Base-by-base conservation (phyloP, 1,140 invertebrate genomes). In the Ceratoteleas bidentatus region DNA sequence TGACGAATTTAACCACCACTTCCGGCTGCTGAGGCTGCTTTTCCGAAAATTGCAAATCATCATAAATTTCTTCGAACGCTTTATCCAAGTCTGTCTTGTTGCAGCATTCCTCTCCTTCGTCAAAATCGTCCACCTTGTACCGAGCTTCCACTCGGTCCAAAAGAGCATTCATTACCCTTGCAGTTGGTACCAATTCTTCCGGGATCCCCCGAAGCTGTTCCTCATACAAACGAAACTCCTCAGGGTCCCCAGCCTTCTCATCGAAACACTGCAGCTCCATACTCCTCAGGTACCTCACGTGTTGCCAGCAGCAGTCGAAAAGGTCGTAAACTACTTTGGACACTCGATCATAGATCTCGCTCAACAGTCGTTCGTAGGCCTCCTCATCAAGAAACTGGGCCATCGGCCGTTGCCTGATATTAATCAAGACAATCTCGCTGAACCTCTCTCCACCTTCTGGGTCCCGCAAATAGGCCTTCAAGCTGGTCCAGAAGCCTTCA, bases 271-370 rank as follows among this genome's bases (percentile, higher is more conserved):
- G 50, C 8, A 91, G 11, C 13, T 90, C 85, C 88, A 93, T 92
- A 57, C 90, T 92, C 9, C 89, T 80, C 65, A 93, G 85, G 72
- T 92, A 93, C 72, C 90, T 83, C 2, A 56, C 52, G 74, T 93
- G 91, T 73, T 93, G 92, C 75, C 89, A 81, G 14, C 85, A 89
- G 60, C 92, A 87, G 82, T 94, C 92, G 83, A 92, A 90, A 32
- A 93, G 83, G 80, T 93, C 92, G 50, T 93, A 93, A 72, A 92
- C 87, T 13, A 92, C 86, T 60, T 83, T 91, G 62, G 91, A 92
- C 43, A 93, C 57, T 73, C 91, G 89, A 57, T 93, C 90, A 81
- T 93, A 93, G 56, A 93, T 88, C 3, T 87, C 81, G 58, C 85
- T 88, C 68, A 90, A 88, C 33, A 88, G 62, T 62, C 15, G 61